Conservation (phyloP, 1,140 invertebrate genomes). For the Coenobita brevimanus region DNA sequence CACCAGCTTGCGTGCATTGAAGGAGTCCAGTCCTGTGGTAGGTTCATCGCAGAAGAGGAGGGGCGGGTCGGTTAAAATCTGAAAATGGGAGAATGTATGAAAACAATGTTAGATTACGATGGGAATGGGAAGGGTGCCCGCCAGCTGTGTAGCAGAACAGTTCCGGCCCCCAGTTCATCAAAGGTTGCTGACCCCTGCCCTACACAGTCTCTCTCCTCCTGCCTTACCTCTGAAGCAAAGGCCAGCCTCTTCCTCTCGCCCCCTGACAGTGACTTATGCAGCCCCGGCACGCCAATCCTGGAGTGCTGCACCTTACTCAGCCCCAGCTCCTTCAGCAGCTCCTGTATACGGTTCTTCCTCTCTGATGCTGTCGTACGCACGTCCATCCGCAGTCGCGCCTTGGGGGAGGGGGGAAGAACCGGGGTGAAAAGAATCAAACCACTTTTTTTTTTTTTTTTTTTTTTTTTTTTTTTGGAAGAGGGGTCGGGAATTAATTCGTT, state of each 20-base stretch:
- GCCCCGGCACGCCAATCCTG: conserved; percentile 74
- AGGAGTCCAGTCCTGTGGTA: conserved; percentile 78
- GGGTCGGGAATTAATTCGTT: too few relatives aligned
- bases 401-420: background rate
- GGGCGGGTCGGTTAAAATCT: conserved; percentile 77
- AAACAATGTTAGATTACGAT: too few relatives aligned
- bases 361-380: conserved; percentile 77
- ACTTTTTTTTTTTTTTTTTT: too few relatives aligned
- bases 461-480: too few relatives aligned
- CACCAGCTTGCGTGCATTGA: conserved; percentile 77
- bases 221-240: conserved; percentile 74
- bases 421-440: too few relatives aligned
- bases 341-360: conserved; percentile 80
- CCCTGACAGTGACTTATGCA: conserved; percentile 74
- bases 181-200: too few relatives aligned
- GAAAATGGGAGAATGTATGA: too few relatives aligned
- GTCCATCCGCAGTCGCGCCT: conserved; percentile 82
- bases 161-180: too few relatives aligned
- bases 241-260: conserved; percentile 75
- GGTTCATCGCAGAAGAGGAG: conserved; percentile 79
- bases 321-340: conserved; percentile 79
- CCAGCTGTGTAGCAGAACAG: too few relatives aligned
- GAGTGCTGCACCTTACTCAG: conserved; percentile 78
- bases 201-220: too few relatives aligned
- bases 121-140: too few relatives aligned